Evolutionary conservation across 2,113 vertebrate species (phyloP).

Genomic region (Hydropotes inermis): DNA sequence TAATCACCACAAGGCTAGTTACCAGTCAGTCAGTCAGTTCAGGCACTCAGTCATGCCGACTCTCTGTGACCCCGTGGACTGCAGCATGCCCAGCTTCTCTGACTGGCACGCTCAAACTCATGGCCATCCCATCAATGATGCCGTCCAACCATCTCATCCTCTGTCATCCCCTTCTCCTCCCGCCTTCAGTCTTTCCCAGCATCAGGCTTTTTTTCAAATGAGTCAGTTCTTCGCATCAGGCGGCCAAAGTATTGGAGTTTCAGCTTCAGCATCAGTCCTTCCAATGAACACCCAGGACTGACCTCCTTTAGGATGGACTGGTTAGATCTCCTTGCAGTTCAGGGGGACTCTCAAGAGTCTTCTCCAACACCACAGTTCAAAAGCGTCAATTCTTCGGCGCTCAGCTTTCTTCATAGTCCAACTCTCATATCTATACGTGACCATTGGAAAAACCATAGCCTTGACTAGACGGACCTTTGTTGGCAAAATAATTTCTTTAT

Average conservation of each 20-base stretch:
- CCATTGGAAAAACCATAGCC: background rate
- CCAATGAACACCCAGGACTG: background rate
- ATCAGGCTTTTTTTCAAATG: background rate
- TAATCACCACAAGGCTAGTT: background rate
- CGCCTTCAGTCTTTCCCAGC: background rate
- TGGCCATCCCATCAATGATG: accelerated
- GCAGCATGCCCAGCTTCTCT: background rate
- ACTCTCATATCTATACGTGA: background rate
- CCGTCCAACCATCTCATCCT: accelerated
- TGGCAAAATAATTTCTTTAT: background rate
- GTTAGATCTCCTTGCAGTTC: background rate
- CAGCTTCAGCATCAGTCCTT: background rate
- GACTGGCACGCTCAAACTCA: background rate
- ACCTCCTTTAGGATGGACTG: background rate
- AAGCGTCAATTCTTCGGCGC: accelerated
- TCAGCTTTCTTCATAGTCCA: background rate
- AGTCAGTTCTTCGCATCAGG: accelerated
- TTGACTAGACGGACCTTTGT: accelerated
- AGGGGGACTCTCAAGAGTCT: background rate
- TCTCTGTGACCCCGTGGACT: background rate
- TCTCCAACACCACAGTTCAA: background rate
- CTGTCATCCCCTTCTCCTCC: background rate
- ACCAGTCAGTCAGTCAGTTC: background rate
- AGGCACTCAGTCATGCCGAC: background rate
- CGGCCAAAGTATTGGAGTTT: background rate